Conservation (phyloP, 2,113 vertebrate genomes). For the Dendrocopos noguchii region DNA sequence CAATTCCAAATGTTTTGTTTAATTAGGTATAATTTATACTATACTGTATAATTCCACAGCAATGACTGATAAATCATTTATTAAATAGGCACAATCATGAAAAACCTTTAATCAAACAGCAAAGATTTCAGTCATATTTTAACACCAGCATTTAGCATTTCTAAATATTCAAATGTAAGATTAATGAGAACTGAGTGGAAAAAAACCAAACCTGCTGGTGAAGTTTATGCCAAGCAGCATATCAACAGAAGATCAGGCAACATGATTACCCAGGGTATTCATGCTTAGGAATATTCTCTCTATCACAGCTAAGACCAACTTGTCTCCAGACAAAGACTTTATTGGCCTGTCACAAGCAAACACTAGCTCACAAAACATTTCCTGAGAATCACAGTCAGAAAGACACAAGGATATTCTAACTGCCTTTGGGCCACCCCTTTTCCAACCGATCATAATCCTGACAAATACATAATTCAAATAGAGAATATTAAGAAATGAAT, state of each 20-base stretch:
- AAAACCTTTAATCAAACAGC: background rate
- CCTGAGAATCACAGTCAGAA: background rate
- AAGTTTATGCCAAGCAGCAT: background rate
- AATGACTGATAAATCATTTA: background rate
- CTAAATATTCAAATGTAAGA: constrained; percentile 13
- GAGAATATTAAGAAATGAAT: background rate
- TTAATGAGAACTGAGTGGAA: background rate
- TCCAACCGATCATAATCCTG: background rate
- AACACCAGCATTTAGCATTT: background rate
- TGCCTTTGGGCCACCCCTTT: background rate
- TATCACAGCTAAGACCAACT: background rate
- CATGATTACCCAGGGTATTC: background rate
- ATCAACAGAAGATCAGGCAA: background rate
- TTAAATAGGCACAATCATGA: constrained; percentile 14
- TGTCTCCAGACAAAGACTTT: background rate
- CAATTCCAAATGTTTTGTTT: constrained; percentile 34
- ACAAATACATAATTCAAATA: background rate
- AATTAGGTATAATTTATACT: constrained; percentile 45
- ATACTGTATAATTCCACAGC: background rate
- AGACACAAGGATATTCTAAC: background rate
- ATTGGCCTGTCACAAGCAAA: background rate
- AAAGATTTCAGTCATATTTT: constrained; percentile 14
- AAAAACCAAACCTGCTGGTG: background rate
- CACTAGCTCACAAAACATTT: fast-evolving
- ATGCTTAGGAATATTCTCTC: background rate